Evolutionary conservation across 2,797 vertebrate species (phyloP), one percentile per base, ranked within the genome.

Genomic region (Tadarida brasiliensis): DNA sequence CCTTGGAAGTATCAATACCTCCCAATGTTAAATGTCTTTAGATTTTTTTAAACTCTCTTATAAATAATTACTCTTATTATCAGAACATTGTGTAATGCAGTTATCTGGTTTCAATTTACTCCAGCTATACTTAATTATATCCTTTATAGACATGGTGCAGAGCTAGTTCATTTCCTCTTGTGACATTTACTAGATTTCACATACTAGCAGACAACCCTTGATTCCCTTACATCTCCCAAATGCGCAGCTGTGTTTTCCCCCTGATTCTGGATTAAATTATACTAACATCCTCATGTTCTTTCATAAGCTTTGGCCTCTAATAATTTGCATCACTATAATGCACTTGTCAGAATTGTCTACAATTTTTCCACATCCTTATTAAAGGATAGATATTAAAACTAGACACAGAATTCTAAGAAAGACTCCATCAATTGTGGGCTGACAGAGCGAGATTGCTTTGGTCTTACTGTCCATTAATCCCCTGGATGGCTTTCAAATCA

Each of bases 51-150:
- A 54, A 4, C 68, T 56, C 49, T 92, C 14, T 81, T 82, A 4
- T 88, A 83, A 94, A 80, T 80, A 87, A 83, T 71, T 54, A 68
- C 44, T 86, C 14, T 91, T 22, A 74, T 80, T 93, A 61, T 81
- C 59, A 95, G 57, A 90, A 76, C 3, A 51, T 74, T 30, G 11
- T 44, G 7, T 65, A 63, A 90, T 49, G 19, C 82, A 76, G 9
- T 73, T 83, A 22, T 24, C 82, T 87, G 68, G 54, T 35, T 96
- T 97, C 24, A 84, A 26, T 90, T 89, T 87, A 85, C 74, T 93
- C 63, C 33, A 94, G 16, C 22, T 85, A 59, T 84, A 59, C 22
- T 57, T 71, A 49, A 77, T 77, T 82, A 47, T 28, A 68, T 57
- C 44, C 35, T 47, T 65, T 30, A 57, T 1, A 39, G 22, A 67